Base-by-base conservation (phyloP, 2,888 invertebrate species). In the Lysandra bellargus region DNA sequence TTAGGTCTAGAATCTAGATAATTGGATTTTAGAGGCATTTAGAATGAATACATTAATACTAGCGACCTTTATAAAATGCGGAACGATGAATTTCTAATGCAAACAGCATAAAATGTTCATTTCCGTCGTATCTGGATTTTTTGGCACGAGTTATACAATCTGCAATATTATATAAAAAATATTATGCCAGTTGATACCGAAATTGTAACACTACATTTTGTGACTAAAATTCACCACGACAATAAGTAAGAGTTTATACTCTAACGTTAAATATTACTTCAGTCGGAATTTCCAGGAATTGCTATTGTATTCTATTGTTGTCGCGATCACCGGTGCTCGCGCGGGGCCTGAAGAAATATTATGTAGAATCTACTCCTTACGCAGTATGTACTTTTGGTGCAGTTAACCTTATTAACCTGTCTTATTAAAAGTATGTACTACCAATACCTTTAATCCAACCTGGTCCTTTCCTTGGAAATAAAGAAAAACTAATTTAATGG, bases 1-100 rank as follows among this genome's bases (percentile, higher is more conserved):
- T 33, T 4, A 33, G 69, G 69, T 69, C 69, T 69, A 69, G 69
- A 33, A 33, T 69, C 69, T 69, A 69, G 69, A 33, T 69, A 69
- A 69, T 37, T 69, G 33, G 5, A 33, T 37, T 57, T 69, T 33
- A 5, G 12, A 33, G 33, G 33, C 33, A 69, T 69, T 5, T 33
- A 37, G 6, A 69, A 37, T 33, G 4, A 14, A 33, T 33, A 33
- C 23, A 69, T 69, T 69, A 64, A 33, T 33, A 33, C 33, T 69
- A 69, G 33, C 33, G 33, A 69, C 69, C 69, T 69, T 69, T 69
- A 69, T 5, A 7, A 69, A 69, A 69, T 37, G 69, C 69, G 69
- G 33, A 30, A 64, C 12, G 30, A 64, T 30, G 9, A 64, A 69
- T 69, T 69, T 69, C 17, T 37, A 69, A 69, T 69, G 69, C 33